Evolutionary conservation across 1,140 invertebrate genomes (phyloP).

Genomic region (Orchesella cincta): DNA sequence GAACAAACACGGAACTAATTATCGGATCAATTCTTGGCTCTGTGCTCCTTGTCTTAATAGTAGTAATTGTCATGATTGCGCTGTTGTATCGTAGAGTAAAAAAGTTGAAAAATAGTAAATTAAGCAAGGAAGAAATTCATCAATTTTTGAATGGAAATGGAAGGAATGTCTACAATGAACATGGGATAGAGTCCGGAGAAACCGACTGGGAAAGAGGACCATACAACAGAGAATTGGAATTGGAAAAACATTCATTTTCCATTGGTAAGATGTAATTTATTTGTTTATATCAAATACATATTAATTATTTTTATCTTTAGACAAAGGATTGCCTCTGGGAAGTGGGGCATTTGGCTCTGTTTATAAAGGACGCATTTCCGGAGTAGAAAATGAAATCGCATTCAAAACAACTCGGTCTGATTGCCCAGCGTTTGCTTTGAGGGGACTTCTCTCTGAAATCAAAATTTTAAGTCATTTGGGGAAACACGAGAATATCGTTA

Average conservation of each 20-base stretch:
- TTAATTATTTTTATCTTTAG: background rate
- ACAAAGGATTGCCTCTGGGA: background rate
- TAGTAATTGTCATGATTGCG: background rate
- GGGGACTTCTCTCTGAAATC: background rate
- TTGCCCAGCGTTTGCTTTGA: background rate
- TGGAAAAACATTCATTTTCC: conserved; percentile 27
- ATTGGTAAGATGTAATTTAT: conserved; percentile 29
- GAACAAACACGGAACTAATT: background rate
- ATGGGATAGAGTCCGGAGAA: background rate
- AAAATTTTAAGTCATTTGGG: conserved; percentile 23
- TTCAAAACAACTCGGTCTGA: background rate
- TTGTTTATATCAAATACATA: background rate
- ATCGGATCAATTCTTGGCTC: background rate
- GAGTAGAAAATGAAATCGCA: background rate
- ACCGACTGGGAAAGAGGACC: background rate
- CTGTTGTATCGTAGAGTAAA: background rate
- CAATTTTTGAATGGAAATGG: background rate
- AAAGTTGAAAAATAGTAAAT: background rate
- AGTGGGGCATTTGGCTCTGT: conserved; percentile 14
- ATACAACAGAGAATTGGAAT: conserved; percentile 34
- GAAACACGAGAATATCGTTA: conserved; percentile 25
- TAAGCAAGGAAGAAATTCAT: background rate
- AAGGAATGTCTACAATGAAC: background rate
- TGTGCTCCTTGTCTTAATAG: background rate
- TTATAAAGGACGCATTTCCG: conserved; percentile 9